Conservation (phyloP, 2,113 vertebrate genomes). For the Nanorana parkeri region DNA sequence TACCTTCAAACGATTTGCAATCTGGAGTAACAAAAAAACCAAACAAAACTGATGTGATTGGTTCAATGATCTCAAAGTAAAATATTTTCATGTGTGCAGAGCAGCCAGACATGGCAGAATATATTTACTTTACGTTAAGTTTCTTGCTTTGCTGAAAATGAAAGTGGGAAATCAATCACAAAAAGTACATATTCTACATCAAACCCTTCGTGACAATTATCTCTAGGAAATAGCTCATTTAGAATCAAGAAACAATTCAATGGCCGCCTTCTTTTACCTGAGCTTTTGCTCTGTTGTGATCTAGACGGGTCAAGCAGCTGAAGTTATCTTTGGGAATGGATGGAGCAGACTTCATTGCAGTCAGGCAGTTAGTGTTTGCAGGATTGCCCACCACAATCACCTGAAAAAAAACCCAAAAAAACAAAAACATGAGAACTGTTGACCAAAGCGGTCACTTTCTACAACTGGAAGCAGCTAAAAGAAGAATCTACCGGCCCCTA, state of each 20-base stretch:
- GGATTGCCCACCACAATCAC: conserved; percentile 96
- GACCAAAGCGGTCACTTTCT: too few species aligned
- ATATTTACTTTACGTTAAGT: too few species aligned
- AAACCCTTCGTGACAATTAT: not conserved
- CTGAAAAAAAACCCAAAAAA: conserved; percentile 64
- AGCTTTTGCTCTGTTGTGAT: conserved; percentile 94
- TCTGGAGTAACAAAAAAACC: conserved; percentile 71
- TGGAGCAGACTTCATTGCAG: conserved; percentile 91
- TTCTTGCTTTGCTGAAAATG: too few species aligned
- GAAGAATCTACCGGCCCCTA: too few species aligned
- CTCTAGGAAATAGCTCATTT: not conserved
- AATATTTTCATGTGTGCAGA: not conserved
- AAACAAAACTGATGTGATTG: not conserved
- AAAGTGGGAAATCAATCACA: too few species aligned
- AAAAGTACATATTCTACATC: too few species aligned
- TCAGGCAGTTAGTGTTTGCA: conserved; percentile 97
- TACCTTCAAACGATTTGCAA: conserved; percentile 88
- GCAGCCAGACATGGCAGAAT: too few species aligned
- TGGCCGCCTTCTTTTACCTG: conserved; percentile 77
- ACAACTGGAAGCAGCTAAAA: too few species aligned
- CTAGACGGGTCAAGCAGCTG: conserved; percentile 95
- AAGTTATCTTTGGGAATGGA: conserved; percentile 98
- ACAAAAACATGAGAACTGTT: too few species aligned
- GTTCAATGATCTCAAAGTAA: not conserved
- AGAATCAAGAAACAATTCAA: not conserved